Conservation (phyloP, 2,113 vertebrate species). For the Perca flavescens region DNA sequence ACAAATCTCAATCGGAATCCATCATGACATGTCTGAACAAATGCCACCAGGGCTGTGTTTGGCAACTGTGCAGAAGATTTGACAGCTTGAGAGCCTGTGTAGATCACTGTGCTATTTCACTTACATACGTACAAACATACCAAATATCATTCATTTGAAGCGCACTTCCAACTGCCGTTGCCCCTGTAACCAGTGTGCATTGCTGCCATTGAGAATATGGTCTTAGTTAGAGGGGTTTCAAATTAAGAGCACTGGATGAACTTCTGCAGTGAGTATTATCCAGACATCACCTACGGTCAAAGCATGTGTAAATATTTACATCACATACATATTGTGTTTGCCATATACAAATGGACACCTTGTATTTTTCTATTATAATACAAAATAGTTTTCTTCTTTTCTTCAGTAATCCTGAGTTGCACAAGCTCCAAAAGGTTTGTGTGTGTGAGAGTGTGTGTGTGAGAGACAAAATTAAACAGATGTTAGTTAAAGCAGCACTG, state of each 20-base stretch:
- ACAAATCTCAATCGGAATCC: neutral
- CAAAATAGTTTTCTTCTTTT: neutral
- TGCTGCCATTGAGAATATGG: neutral
- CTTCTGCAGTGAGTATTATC: neutral
- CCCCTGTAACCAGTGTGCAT: neutral
- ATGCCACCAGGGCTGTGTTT: neutral
- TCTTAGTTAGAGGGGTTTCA: neutral
- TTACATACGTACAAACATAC: neutral
- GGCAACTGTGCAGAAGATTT: neutral
- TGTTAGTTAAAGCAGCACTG: slow-evolving; percentile 1
- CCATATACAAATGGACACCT: neutral
- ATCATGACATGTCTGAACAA: neutral
- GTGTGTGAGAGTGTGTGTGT: neutral
- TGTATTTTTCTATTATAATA: neutral
- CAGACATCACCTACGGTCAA: neutral
- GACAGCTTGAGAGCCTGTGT: neutral
- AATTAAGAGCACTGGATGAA: slow-evolving; percentile 1
- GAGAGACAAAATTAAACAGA: slow-evolving; percentile 5
- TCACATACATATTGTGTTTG: neutral
- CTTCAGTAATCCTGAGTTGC: neutral
- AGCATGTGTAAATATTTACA: neutral
- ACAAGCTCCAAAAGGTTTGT: neutral
- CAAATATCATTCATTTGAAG: neutral
- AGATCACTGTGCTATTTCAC: neutral
- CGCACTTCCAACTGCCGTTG: neutral